Conservation (phyloP, 2,113 vertebrate species). For the Solea solea region DNA sequence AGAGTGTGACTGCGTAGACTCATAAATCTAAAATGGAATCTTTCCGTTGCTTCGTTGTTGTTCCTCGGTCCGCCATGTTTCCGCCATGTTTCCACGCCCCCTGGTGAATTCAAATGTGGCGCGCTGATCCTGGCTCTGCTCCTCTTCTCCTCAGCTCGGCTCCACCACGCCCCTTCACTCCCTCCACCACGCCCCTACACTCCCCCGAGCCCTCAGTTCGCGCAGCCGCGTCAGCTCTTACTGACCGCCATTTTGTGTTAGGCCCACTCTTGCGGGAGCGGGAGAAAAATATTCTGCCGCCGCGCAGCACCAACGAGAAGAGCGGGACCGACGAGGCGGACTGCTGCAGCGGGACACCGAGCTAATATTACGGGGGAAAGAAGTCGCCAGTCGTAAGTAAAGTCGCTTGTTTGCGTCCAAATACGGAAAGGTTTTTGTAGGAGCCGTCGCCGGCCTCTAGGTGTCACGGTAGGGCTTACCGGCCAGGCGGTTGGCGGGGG, state of each 20-base stretch:
- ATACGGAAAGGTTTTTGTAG: slow-evolving; percentile 90
- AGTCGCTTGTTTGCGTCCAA: slow-evolving; percentile 62
- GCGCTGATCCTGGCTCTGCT: slow-evolving; percentile 33
- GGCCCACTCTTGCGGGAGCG: slow-evolving; percentile 83
- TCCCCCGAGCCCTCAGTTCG: slow-evolving; percentile 28
- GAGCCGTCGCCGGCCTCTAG: slow-evolving; percentile 97
- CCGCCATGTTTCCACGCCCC: slow-evolving; percentile 44
- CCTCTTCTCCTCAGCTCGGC: too few relatives aligned
- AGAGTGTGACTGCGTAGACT: too few relatives aligned
- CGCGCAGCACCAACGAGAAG: slow-evolving; percentile 49
- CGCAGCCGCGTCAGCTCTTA: slow-evolving; percentile 82
- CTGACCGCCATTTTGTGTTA: slow-evolving; percentile 92
- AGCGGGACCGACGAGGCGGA: slow-evolving; percentile 28
- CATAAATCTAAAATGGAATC: too few relatives aligned
- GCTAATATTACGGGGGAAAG: slow-evolving; percentile 57
- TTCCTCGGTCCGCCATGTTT: not conserved
- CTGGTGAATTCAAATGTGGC: slow-evolving; percentile 74
- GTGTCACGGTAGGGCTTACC: slow-evolving; percentile 98
- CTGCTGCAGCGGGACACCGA: slow-evolving; percentile 22
- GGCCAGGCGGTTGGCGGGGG: slow-evolving; percentile 91
- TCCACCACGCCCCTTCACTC: slow-evolving; percentile 47
- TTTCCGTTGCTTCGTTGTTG: too few relatives aligned
- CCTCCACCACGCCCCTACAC: slow-evolving; percentile 47
- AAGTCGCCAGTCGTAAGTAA: slow-evolving; percentile 78
- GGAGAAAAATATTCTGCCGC: slow-evolving; percentile 82